Base-by-base conservation (phyloP, 1,140 invertebrate species). In the Diachasmimorpha longicaudata region DNA sequence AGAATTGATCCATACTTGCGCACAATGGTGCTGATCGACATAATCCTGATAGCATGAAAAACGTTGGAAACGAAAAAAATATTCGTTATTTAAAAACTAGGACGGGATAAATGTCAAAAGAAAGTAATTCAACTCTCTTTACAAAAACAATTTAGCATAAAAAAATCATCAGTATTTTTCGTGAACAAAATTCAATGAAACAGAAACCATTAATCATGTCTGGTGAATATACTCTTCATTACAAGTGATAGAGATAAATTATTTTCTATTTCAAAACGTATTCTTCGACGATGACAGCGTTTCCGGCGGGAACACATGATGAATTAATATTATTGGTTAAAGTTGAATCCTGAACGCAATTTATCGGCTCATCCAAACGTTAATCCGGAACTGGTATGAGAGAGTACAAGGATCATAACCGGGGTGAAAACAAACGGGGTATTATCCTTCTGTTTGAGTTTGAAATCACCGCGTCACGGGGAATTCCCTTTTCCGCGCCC, bases 1-100 rank as follows among this genome's bases (percentile, higher is more conserved):
- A 72, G 37, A 58, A 36, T 36, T 55, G 78, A 74, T 83, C 76
- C 91, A 93, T 92, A 95, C 94, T 92, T 89, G 93, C 93, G 87
- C 94, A 96, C 80, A 94, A 89, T 68, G 94, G 93, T 77, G 94
- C 94, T 78, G 94, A 95, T 86, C 93, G 91, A 90, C 94, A 96
- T 85, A 95, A 93, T 93, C 94, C 94, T 96, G 85, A 87, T 86
- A 85, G 89, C 90, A 88, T 90, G 88, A 88, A 90, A 90, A 84
- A 81, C 55, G 77, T 80, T 77, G 86, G 81, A 79, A 82, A 79
- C 77, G 78, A 80, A 80, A 80, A 78, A 72, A 71, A 70, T 8
- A 42, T 25, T 78, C 55, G 19, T 77, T 72, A 70, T 73, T 74
- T 48, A 66, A n/a, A 48, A 70, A 14, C 23, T 66, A 37, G 25